phyloP scores from a whole-genome alignment of 2,113 vertebrate species.

The Xyliphius kryptos region DNA sequence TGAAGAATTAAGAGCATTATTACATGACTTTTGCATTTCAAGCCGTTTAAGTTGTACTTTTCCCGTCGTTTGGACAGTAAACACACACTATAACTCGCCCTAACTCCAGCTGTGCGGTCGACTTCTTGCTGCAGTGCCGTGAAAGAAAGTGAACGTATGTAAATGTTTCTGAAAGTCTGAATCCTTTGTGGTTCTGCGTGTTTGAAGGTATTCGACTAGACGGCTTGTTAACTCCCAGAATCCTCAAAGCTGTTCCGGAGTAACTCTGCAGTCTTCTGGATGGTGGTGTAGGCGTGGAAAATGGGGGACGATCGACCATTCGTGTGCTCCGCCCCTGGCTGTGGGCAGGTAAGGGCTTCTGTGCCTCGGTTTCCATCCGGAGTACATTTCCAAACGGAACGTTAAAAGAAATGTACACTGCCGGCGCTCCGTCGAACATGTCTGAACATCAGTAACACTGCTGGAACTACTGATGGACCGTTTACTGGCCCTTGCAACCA shows the following conservation, averaged over 20 bases:
- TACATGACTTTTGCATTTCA: too few species aligned
- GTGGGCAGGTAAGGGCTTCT: constrained; percentile 83
- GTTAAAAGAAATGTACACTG: too few species aligned
- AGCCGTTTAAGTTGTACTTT: too few species aligned
- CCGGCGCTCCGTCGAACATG: too few species aligned
- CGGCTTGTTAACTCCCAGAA: neutral
- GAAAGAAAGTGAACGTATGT: neutral
- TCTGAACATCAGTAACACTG: too few species aligned
- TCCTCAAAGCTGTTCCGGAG: neutral
- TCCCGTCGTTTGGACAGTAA: too few species aligned
- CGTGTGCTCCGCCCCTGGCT: constrained; percentile 88
- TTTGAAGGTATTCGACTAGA: neutral
- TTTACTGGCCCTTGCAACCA: too few species aligned
- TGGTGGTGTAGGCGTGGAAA: constrained; percentile 42
- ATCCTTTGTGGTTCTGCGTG: neutral
- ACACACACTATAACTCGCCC: too few species aligned
- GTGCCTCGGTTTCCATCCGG: neutral
- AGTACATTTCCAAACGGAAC: too few species aligned
- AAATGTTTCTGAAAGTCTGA: neutral
- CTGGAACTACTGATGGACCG: too few species aligned
- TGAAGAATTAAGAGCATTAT: too few species aligned
- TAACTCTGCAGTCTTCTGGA: constrained; percentile 27
- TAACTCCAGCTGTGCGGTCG: neutral
- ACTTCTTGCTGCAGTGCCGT: neutral
- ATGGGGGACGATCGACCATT: constrained; percentile 98